phyloP scores from a whole-genome alignment of 2,113 vertebrate species.

The Stegastes partitus region DNA sequence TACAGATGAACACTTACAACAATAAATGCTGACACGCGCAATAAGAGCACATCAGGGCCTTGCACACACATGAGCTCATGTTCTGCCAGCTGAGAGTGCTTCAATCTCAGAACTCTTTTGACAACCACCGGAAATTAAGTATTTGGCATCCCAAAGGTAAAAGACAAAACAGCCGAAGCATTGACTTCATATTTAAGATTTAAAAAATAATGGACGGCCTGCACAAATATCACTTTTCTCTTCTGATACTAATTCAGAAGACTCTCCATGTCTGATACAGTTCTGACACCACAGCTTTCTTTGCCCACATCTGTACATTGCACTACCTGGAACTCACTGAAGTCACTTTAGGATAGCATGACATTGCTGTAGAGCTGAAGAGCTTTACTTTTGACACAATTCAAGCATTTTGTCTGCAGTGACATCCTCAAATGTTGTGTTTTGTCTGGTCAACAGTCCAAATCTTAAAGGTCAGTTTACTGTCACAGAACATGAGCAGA shows the following conservation, averaged over 20 bases:
- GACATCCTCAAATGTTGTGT: no score
- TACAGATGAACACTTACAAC: not conserved
- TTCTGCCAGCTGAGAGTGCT: slow-evolving; percentile 3
- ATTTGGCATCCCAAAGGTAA: slow-evolving; percentile 3
- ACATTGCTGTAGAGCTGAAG: not conserved
- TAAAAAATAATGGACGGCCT: not conserved
- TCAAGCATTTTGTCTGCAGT: no score
- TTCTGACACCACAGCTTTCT: not conserved
- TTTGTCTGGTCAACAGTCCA: not conserved
- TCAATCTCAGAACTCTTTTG: slow-evolving; percentile 1
- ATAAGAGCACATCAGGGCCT: not conserved
- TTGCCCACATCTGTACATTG: not conserved
- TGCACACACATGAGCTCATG: not conserved
- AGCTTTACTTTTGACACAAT: no score
- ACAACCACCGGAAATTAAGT: not conserved
- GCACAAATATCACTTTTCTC: not conserved
- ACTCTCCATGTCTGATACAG: not conserved
- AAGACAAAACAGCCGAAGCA: not conserved
- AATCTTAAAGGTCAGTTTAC: not conserved
- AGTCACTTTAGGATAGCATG: not conserved
- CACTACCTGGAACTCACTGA: not conserved
- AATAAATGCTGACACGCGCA: not conserved
- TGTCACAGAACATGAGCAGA: not conserved
- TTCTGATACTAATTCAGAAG: not conserved
- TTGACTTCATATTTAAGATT: not conserved